Evolutionary conservation across 1,140 invertebrate genomes (phyloP), one percentile per base, ranked within the genome.

Genomic region (Drosophila prosaltans): DNA sequence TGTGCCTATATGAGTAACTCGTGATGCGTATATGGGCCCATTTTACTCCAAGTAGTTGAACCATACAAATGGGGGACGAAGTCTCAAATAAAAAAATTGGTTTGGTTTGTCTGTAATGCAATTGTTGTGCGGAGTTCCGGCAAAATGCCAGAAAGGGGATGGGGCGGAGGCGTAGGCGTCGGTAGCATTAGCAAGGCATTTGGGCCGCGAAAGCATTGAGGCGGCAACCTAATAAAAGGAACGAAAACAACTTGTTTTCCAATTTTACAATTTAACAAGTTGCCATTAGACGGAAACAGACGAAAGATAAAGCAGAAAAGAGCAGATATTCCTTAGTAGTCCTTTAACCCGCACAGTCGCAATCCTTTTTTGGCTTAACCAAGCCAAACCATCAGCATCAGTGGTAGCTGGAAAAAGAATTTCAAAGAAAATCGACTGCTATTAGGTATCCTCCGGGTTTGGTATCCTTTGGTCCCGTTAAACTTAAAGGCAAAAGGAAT

Each of bases 181-280:
- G 40, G 36, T 55, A 62, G 43, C 61, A 9, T n/a, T 40, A 51
- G 61, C 30, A 4, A 3, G 41, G 28, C 57, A 40, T 16, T 24
- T 51, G 39, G 70, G 45, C 32, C 41, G 69, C 67, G 67, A 57
- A 76, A 65, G 82, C 86, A 78, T 74, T 88, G 83, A 88, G 84
- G 84, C 84, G 84, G 84, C 85, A 90, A 90, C 80, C 78, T 89
- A 89, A 89, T 89, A 89, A 89, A 89, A 89, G 84, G 80, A 89
- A 89, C 85, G 84, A 91, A 90, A 91, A 88, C 88, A 91, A 91
- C 83, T 91, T 91, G 88, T 91, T 91, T 91, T 91, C 88, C 88
- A 91, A 91, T 91, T 91, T 91, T 91, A 84, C 88, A 91, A 91
- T 91, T 91, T 91, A 91, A 91, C 88, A 91, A 91, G 88, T 88